These are phyloP conservation scores for Globodera ellingtonae DNA, from an alignment of 1,140 invertebrate genomes.

Conservation along the genomic window DNA sequence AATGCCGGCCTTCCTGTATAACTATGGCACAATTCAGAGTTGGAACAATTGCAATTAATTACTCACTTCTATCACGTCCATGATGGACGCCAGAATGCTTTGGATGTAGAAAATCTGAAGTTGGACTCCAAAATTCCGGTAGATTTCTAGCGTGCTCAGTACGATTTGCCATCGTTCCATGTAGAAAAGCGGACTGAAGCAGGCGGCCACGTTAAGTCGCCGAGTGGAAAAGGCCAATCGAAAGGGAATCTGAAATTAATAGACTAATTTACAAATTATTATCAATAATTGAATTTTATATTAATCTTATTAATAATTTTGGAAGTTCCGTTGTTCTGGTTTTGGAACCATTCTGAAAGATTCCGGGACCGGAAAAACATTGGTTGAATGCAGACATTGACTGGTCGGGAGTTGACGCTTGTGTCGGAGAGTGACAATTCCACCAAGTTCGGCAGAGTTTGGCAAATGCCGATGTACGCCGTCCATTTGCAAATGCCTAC, in stretches of 20 bases:
- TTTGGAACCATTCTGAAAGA: too few relatives aligned
- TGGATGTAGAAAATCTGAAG: constrained; percentile 59
- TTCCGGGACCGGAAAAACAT: too few relatives aligned
- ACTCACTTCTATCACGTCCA: constrained; percentile 32
- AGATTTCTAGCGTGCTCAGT: constrained; percentile 55
- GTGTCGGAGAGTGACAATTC: constrained; percentile 36
- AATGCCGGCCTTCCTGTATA: constrained; percentile 37
- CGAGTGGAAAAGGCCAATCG: constrained; percentile 29
- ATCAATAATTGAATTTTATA: too few relatives aligned
- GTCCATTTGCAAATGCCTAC: constrained; percentile 56
- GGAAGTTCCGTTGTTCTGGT: too few relatives aligned
- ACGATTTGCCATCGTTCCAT: constrained; percentile 57
- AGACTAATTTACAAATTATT: too few relatives aligned
- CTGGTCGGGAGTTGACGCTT: constrained; percentile 33
- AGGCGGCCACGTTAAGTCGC: constrained; percentile 46
- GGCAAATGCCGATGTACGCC: constrained; percentile 41
- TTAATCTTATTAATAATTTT: too few relatives aligned
- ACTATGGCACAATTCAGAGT: constrained; percentile 21
- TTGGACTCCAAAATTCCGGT: constrained; percentile 53
- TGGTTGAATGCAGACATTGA: not conserved
- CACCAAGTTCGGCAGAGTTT: constrained; percentile 35
- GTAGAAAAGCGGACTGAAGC: constrained; percentile 56
- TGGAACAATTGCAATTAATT: not conserved
- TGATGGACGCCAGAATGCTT: constrained; percentile 46
- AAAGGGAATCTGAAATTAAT: constrained; percentile 17